Evolutionary conservation across 2,888 invertebrate genomes (phyloP).

Genomic region (Glaucopsyche alexis): DNA sequence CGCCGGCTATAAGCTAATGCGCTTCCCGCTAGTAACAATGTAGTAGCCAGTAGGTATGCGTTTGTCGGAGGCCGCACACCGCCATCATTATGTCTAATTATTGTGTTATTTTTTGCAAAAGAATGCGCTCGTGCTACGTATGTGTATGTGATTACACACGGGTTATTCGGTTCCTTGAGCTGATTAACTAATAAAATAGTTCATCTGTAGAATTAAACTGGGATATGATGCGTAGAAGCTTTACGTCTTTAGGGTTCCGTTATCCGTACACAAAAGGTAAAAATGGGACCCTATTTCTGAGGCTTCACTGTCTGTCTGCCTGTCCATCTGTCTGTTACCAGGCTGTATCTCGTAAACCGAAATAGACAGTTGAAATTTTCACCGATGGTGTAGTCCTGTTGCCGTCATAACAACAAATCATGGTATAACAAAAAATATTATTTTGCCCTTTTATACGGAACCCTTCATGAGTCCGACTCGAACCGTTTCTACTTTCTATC

Average conservation of each 20-base stretch:
- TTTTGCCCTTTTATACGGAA: too few relatives aligned
- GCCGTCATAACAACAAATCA: too few relatives aligned
- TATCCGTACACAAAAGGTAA: too few relatives aligned
- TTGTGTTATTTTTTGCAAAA: slow-evolving; percentile 3
- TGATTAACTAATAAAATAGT: slow-evolving; percentile 9
- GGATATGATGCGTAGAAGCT: slow-evolving; percentile 3
- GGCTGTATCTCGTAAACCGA: too few relatives aligned
- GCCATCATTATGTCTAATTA: slow-evolving; percentile 2
- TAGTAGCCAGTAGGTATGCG: not conserved
- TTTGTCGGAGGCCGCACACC: slow-evolving; percentile 1
- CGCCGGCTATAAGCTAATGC: not conserved
- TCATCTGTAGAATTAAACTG: not conserved
- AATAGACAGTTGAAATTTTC: too few relatives aligned
- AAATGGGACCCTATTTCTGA: too few relatives aligned
- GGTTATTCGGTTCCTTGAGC: not conserved
- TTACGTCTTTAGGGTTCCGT: not conserved
- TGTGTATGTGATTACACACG: not conserved
- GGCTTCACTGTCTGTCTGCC: too few relatives aligned
- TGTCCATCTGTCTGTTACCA: too few relatives aligned
- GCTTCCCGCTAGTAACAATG: not conserved
- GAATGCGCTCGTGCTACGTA: slow-evolving; percentile 10
- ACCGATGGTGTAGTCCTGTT: too few relatives aligned
- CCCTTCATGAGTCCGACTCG: too few relatives aligned
- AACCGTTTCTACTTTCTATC: too few relatives aligned
- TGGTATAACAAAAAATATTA: too few relatives aligned